Conservation (phyloP, 2,888 invertebrate species). For the Hipparchia sbordonii region DNA sequence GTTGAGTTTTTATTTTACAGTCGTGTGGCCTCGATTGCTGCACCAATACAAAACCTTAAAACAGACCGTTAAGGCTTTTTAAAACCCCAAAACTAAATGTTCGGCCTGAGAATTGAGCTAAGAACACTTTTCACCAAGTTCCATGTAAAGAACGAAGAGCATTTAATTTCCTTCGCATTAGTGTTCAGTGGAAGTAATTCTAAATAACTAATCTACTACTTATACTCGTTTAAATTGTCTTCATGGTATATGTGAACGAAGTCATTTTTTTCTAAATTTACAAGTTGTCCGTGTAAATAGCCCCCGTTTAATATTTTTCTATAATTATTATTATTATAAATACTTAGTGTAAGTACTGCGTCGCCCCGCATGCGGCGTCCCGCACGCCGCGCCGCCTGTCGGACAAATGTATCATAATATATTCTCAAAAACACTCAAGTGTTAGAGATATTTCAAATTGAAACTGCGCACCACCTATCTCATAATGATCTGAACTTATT, state of each 20-base stretch:
- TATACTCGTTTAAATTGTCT: not conserved
- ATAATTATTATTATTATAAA: slow-evolving; percentile 41
- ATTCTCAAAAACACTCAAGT: not conserved
- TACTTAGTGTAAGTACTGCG: slow-evolving; percentile 8
- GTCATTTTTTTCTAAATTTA: slow-evolving; percentile 28
- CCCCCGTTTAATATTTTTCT: slow-evolving; percentile 48
- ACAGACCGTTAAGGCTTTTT: too few species aligned
- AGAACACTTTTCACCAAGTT: too few species aligned
- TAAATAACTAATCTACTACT: too few species aligned
- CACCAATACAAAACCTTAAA: too few species aligned
- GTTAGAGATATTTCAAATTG: not conserved
- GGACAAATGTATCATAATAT: not conserved
- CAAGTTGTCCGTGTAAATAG: slow-evolving; percentile 44
- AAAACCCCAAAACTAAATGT: too few species aligned
- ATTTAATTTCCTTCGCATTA: too few species aligned
- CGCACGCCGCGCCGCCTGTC: not conserved
- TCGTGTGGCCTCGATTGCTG: too few species aligned
- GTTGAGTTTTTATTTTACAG: too few species aligned
- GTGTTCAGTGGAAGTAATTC: too few species aligned
- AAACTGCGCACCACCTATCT: not conserved
- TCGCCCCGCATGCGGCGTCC: not conserved
- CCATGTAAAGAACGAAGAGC: too few species aligned
- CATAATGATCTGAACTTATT: not conserved
- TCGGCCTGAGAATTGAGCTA: too few species aligned
- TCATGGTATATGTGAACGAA: not conserved